These are phyloP conservation scores for Lithophane socia DNA, from an alignment of 2,888 invertebrate genomes.

Conservation along the genomic window DNA sequence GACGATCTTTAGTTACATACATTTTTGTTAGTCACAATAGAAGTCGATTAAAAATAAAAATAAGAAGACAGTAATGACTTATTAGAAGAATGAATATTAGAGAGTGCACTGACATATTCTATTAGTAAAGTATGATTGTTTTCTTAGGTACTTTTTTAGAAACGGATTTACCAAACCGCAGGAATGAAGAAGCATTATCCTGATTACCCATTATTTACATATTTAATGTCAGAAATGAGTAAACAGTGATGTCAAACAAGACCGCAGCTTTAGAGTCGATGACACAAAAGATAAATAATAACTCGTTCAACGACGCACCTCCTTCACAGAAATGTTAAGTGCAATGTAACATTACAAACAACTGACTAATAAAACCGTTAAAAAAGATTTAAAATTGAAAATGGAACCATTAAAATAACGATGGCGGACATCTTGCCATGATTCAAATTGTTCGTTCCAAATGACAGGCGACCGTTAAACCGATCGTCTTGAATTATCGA, in stretches of 20 bases:
- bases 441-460: constrained; percentile 45
- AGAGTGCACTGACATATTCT: constrained; percentile 2
- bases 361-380: constrained; percentile 37
- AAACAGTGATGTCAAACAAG: constrained; percentile 44
- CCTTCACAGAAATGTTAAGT: constrained; percentile 48
- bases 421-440: constrained; percentile 35
- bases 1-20: constrained; percentile 31
- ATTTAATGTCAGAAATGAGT: constrained; percentile 38
- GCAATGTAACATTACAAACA: constrained; percentile 47
- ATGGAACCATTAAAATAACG: constrained; percentile 41
- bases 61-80: constrained; percentile 2
- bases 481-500: constrained; percentile 69
- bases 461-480: constrained; percentile 50
- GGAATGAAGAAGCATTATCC: constrained; percentile 32
- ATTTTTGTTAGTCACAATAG: constrained; percentile 41
- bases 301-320: constrained; percentile 29
- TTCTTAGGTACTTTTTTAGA: constrained; percentile 13
- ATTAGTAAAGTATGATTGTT: constrained; percentile 26
- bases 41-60: background rate
- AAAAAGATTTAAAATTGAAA: constrained; percentile 37
- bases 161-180: constrained; percentile 34
- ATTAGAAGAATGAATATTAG: constrained; percentile 2
- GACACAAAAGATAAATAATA: constrained; percentile 61
- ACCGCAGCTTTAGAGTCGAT: constrained; percentile 41
- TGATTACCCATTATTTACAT: constrained; percentile 46